These are phyloP conservation scores for Anseranas semipalmata DNA, from an alignment of 2,113 vertebrate genomes.

Conservation along the genomic window DNA sequence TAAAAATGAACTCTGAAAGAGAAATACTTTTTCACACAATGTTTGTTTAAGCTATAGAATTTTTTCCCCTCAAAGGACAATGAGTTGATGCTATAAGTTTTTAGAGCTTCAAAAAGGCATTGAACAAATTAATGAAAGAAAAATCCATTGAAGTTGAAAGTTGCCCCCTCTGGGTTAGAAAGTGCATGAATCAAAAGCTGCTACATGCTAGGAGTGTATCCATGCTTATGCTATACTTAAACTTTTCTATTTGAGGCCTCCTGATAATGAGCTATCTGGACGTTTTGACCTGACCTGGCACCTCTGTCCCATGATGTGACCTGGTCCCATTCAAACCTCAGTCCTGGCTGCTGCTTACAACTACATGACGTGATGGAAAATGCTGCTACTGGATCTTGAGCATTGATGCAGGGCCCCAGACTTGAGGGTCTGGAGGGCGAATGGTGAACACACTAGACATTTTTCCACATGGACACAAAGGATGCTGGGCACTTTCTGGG, in stretches of 20 bases:
- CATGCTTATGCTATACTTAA: background rate
- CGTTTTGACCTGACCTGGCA: background rate
- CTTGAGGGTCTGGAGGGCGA: background rate
- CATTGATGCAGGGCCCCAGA: background rate
- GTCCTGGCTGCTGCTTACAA: background rate
- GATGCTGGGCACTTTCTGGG: background rate
- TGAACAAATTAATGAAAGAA: background rate
- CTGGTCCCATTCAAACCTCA: background rate
- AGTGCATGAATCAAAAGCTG: background rate
- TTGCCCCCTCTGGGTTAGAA: background rate
- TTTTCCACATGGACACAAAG: background rate
- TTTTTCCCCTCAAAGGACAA: background rate
- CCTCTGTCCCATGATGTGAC: background rate
- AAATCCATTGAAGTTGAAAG: background rate
- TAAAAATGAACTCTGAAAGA: background rate
- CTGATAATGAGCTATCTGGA: background rate
- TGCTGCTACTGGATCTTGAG: background rate
- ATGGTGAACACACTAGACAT: fast-evolving
- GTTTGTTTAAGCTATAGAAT: background rate
- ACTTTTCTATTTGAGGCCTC: background rate
- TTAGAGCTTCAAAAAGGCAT: background rate
- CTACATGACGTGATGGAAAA: background rate
- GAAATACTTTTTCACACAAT: background rate
- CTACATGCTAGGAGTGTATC: background rate
- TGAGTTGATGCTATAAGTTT: background rate